phyloP scores from a whole-genome alignment of 2,888 invertebrate genomes.

The Chloroclystis v-ata region DNA sequence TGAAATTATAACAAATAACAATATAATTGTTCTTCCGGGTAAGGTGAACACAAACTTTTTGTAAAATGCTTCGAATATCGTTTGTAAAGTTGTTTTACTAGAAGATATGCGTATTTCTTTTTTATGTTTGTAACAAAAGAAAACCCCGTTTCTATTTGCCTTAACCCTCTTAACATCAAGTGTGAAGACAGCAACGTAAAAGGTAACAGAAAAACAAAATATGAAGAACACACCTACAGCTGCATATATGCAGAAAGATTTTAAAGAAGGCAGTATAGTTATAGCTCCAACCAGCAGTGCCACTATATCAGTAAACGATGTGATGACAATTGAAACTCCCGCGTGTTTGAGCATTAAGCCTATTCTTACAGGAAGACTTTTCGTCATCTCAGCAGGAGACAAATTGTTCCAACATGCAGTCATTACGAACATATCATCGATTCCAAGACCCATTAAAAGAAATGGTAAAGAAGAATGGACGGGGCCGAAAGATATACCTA shows the following conservation, averaged over 20 bases:
- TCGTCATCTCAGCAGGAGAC: slow-evolving; percentile 67
- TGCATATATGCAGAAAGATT: slow-evolving; percentile 90
- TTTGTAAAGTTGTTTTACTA: slow-evolving; percentile 78
- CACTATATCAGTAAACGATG: slow-evolving; percentile 88
- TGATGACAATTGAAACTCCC: slow-evolving; percentile 90
- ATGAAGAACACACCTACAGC: slow-evolving; percentile 86
- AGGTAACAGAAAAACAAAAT: slow-evolving; percentile 86
- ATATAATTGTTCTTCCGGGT: slow-evolving; percentile 81
- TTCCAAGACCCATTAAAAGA: slow-evolving; percentile 87
- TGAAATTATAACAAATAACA: slow-evolving; percentile 78
- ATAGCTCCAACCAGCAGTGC: slow-evolving; percentile 88
- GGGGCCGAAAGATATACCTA: slow-evolving; percentile 87
- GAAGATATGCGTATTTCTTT: slow-evolving; percentile 70
- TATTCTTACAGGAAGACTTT: slow-evolving; percentile 80
- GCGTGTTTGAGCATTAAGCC: slow-evolving; percentile 86
- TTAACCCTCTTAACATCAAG: slow-evolving; percentile 83
- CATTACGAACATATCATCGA: slow-evolving; percentile 93
- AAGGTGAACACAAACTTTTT: slow-evolving; percentile 81
- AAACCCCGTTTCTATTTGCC: slow-evolving; percentile 80
- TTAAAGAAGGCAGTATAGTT: slow-evolving; percentile 87
- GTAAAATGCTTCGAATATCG: slow-evolving; percentile 79
- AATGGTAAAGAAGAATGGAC: slow-evolving; percentile 90
- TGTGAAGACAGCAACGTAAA: slow-evolving; percentile 87
- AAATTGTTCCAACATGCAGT: slow-evolving; percentile 86
- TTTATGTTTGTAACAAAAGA: slow-evolving; percentile 82